These are phyloP conservation scores for Electrophaes corylata DNA, from an alignment of 2,888 invertebrate species.

Conservation along the genomic window DNA sequence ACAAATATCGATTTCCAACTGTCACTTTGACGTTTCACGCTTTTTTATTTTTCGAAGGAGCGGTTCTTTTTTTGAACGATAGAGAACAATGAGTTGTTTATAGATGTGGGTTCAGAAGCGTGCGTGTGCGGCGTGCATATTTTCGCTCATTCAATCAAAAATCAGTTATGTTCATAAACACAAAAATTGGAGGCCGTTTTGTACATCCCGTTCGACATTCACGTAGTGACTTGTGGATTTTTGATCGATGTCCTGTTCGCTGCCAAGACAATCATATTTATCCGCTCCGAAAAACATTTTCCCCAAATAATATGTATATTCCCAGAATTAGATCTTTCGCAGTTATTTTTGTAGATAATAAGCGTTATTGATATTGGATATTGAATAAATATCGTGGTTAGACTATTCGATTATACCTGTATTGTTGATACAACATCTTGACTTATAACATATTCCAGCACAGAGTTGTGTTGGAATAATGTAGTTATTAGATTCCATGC, in stretches of 20 bases:
- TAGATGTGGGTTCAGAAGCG: conserved; percentile 34
- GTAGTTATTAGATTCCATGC: too few species aligned
- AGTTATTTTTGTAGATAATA: conserved; percentile 38
- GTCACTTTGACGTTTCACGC: conserved; percentile 64
- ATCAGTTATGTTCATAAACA: background rate
- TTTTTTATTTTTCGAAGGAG: conserved; percentile 44
- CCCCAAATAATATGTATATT: conserved; percentile 54
- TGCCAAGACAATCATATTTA: conserved; percentile 61
- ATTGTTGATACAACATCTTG: background rate
- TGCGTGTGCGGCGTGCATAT: too few species aligned
- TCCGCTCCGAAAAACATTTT: conserved; percentile 62
- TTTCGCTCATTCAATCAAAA: too few species aligned
- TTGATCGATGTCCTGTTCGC: conserved; percentile 60
- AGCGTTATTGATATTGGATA: conserved; percentile 48
- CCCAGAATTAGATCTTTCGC: conserved; percentile 40
- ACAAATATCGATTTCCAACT: conserved; percentile 57
- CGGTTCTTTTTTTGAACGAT: conserved; percentile 37
- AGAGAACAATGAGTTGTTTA: conserved; percentile 46
- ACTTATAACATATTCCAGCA: background rate
- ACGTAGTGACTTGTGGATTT: conserved; percentile 58
- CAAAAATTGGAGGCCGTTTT: background rate
- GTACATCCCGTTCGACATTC: conserved; percentile 33
- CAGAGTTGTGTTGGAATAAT: too few species aligned
- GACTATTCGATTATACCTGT: conserved; percentile 11
- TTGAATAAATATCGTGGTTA: conserved; percentile 45